Evolutionary conservation across 2,113 vertebrate genomes (phyloP).

Genomic region (Syrmaticus mikado): DNA sequence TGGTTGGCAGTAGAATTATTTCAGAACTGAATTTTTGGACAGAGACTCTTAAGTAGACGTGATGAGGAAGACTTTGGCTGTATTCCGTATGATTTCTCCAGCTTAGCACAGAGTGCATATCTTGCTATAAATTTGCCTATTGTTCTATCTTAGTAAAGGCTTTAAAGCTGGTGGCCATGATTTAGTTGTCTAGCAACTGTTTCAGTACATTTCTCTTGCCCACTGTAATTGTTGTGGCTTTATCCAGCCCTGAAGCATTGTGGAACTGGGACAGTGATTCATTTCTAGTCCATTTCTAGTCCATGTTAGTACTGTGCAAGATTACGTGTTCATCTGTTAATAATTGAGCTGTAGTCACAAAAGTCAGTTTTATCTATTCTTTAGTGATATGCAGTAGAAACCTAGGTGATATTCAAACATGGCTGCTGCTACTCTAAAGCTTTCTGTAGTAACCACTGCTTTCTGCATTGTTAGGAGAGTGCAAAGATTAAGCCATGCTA

Average conservation of each 20-base stretch:
- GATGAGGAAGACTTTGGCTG: background rate
- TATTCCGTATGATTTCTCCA: background rate
- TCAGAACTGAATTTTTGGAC: constrained; percentile 52
- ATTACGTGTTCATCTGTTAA: background rate
- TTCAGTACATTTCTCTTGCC: background rate
- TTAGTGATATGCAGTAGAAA: background rate
- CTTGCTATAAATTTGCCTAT: background rate
- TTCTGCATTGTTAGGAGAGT: background rate
- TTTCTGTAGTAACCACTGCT: background rate
- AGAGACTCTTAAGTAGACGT: background rate
- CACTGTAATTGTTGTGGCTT: background rate
- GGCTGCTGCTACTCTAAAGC: background rate
- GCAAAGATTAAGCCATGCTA: background rate
- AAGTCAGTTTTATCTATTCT: background rate
- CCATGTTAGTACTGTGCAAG: background rate
- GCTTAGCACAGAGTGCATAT: background rate
- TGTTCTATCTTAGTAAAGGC: background rate
- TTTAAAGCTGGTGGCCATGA: background rate
- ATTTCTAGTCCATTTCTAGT: background rate
- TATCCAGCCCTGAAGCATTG: background rate
- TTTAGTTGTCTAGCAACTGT: background rate
- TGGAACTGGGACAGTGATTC: background rate
- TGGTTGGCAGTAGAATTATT: background rate
- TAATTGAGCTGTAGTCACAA: background rate
- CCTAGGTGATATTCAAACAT: background rate